Evolutionary conservation across 2,113 vertebrate genomes (phyloP), one percentile per base, ranked within the genome.

Genomic region (Agelaius phoeniceus): DNA sequence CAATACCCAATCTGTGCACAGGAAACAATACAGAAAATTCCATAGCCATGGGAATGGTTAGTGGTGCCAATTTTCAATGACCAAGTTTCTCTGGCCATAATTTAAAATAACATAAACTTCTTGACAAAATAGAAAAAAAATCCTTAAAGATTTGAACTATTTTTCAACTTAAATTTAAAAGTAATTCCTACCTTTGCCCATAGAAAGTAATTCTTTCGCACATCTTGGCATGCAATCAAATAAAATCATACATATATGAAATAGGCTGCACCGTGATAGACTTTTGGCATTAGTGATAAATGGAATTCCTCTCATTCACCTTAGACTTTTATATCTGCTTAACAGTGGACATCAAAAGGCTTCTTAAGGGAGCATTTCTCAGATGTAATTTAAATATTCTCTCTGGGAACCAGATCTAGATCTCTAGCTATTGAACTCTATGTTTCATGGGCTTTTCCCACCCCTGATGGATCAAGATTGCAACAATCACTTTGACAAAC

Each of bases 321-420:
- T 71, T 55, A 84, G 26, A 63, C 9, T 46, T 11, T 3, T 54
- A 54, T 13, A n/a, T 72, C 28, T 67, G 18, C 27, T 72, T 59
- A 76, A 20, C 19, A 59, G 17, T 24, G 22, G 16, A 84, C 22
- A 76, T 72, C 24, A 79, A 84, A 83, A 84, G 12, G 13, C 4
- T 89, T 83, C 39, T 80, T 72, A 49, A 0, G 0, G 24, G 37
- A 44, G 21, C 0, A 4, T 27, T 78, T n/a, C 49, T 77, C 23
- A 81, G 10, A 59, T 15, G 7, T 48, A 73, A 80, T 6, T 58
- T 72, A 39, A 67, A n/a, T 83, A 72, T 51, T 80, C 52, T 31
- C 26, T 61, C 35, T 73, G 17, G 22, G 10, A 92, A 49, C n/a
- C 11, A 48, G 33, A 21, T 61, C 12, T 7, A 52, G 18, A 22